Evolutionary conservation across 1,140 invertebrate species (phyloP).

Genomic region (Aphaenogaster rudis): DNA sequence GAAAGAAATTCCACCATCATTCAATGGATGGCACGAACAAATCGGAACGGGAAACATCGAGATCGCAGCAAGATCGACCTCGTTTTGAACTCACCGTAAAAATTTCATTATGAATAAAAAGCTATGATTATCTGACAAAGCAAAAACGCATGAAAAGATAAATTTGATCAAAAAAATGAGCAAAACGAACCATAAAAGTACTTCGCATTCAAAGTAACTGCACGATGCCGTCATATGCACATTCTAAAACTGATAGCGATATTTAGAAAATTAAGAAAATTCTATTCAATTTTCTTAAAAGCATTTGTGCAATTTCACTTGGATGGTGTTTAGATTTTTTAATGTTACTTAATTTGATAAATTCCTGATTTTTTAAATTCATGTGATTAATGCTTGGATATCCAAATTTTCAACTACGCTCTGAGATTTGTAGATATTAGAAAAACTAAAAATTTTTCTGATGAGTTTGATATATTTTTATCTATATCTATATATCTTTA

Average conservation of each 20-base stretch:
- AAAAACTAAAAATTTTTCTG: background rate
- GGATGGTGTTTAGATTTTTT: background rate
- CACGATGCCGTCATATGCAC: background rate
- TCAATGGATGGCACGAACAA: conserved; percentile 54
- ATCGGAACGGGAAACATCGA: conserved; percentile 58
- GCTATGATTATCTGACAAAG: conserved; percentile 12
- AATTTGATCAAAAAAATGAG: conserved; percentile 30
- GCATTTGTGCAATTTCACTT: background rate
- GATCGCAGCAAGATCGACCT: conserved; percentile 54
- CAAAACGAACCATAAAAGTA: conserved; percentile 1
- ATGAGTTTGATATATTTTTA: conserved; percentile 23
- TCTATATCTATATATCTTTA: conserved; percentile 17
- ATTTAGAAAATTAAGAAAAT: background rate
- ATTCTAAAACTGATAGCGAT: background rate
- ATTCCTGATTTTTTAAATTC: background rate
- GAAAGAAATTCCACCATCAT: conserved; percentile 59
- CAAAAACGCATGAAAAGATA: conserved; percentile 20
- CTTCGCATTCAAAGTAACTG: background rate
- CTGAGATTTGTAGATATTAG: background rate
- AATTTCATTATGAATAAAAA: conserved; percentile 49
- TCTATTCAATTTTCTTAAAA: conserved; percentile 9
- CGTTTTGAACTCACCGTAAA: conserved; percentile 36
- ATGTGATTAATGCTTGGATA: background rate
- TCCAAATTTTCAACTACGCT: background rate
- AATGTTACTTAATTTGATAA: background rate